phyloP scores from a whole-genome alignment of 2,888 invertebrate genomes.

The Chaetoderma sp. region DNA sequence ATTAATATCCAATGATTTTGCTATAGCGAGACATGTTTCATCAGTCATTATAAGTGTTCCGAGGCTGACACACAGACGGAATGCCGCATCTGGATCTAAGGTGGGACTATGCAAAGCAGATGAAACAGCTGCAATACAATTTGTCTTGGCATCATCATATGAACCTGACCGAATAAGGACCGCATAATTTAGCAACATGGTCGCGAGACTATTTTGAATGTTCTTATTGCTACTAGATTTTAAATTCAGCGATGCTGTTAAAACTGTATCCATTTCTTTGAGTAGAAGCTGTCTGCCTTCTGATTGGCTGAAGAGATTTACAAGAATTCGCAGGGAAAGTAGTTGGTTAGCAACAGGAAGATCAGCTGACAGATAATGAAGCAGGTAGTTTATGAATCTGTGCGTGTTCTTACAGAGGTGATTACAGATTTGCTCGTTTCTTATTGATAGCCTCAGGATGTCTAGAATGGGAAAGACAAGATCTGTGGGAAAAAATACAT shows the following conservation, averaged over 20 bases:
- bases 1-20: constrained; percentile 57
- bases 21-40: constrained; percentile 50
- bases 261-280: constrained; percentile 49
- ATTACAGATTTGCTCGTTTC: constrained; percentile 77
- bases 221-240: constrained; percentile 58
- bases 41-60: constrained; percentile 77
- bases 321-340: constrained; percentile 74
- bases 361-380: constrained; percentile 65
- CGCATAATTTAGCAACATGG: constrained; percentile 80
- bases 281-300: constrained; percentile 52
- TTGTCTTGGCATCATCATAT: constrained; percentile 56
- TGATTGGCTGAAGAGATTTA: constrained; percentile 84
- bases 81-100: constrained; percentile 79
- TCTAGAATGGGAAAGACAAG: constrained; percentile 91
- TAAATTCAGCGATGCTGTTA: constrained; percentile 43
- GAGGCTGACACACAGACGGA: constrained; percentile 81
- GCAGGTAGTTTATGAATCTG: constrained; percentile 69
- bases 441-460: constrained; percentile 84
- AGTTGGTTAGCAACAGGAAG: constrained; percentile 68
- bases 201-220: constrained; percentile 80
- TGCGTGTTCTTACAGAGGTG: constrained; percentile 70
- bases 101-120: constrained; percentile 64
- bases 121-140: constrained; percentile 48
- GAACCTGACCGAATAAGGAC: constrained; percentile 68
- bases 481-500: constrained; percentile 72